These are phyloP conservation scores for Eumacrocentrus americanus DNA, from an alignment of 2,888 invertebrate species.

Conservation along the genomic window DNA sequence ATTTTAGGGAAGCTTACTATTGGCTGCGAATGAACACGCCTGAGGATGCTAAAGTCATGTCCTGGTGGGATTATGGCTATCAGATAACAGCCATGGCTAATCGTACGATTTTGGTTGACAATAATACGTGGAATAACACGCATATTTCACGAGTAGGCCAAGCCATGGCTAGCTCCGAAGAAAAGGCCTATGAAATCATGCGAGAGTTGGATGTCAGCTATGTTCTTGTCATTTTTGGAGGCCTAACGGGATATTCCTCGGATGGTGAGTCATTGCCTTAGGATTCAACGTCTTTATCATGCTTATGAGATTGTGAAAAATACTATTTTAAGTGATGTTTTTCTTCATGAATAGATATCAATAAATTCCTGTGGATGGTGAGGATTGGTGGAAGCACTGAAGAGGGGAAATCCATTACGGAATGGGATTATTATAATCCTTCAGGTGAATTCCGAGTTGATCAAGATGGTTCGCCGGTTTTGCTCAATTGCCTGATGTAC, in stretches of 20 bases:
- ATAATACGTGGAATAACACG: slow-evolving; percentile 99
- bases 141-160: slow-evolving; percentile 98
- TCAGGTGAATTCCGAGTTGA: slow-evolving; percentile 96
- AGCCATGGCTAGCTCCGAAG: slow-evolving; percentile 97
- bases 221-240: slow-evolving; percentile 97
- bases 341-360: slow-evolving; percentile 84
- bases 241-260: slow-evolving; percentile 97
- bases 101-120: slow-evolving; percentile 95
- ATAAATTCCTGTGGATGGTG: slow-evolving; percentile 99
- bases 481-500: slow-evolving; percentile 98
- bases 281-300: neutral
- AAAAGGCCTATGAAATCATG: slow-evolving; percentile 98
- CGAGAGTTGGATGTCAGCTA: slow-evolving; percentile 96
- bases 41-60: slow-evolving; percentile 96
- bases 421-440: slow-evolving; percentile 95
- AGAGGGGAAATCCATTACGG: slow-evolving; percentile 92
- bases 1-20: slow-evolving; percentile 81
- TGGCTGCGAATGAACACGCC: slow-evolving; percentile 97
- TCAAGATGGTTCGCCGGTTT: slow-evolving; percentile 86
- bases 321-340: too few relatives aligned
- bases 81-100: slow-evolving; percentile 99
- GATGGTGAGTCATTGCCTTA: slow-evolving; percentile 73
- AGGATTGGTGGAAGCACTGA: slow-evolving; percentile 95
- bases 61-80: slow-evolving; percentile 99
- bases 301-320: neutral